These are phyloP conservation scores for Deroptyus accipitrinus DNA, from an alignment of 2,113 vertebrate genomes.

Conservation along the genomic window DNA sequence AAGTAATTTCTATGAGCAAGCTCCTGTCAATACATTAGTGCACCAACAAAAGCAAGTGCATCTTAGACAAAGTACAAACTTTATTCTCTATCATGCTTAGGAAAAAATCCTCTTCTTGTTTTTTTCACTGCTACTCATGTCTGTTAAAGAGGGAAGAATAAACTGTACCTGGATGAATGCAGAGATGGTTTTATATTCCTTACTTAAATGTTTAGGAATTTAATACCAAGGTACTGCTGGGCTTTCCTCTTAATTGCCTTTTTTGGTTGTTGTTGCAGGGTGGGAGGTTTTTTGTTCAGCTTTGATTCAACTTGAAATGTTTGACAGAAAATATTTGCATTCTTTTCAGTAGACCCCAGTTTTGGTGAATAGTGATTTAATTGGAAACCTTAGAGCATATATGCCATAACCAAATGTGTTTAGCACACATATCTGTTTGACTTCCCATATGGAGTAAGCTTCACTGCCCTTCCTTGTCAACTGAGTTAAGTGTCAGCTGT, in stretches of 20 bases:
- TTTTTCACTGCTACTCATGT: neutral
- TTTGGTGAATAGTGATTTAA: conserved; percentile 17
- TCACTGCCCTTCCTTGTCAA: conserved; percentile 51
- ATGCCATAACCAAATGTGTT: neutral
- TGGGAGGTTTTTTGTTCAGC: neutral
- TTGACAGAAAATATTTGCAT: conserved; percentile 14
- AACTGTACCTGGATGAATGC: conserved; percentile 10
- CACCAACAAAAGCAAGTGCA: neutral
- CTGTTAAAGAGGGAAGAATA: conserved; percentile 6
- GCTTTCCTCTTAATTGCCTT: conserved; percentile 1
- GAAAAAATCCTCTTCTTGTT: neutral
- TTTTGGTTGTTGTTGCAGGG: neutral
- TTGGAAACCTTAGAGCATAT: conserved; percentile 22
- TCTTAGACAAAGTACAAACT: neutral
- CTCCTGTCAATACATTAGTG: neutral
- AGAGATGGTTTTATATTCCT: conserved; percentile 42
- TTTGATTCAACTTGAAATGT: conserved; percentile 20
- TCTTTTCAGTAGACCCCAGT: neutral
- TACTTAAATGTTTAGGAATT: conserved; percentile 36
- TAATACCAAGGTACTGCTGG: neutral
- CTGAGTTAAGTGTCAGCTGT: conserved; percentile 21
- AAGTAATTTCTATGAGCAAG: neutral
- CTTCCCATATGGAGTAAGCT: conserved; percentile 12
- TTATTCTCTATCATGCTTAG: neutral
- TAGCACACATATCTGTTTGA: conserved; percentile 5